Base-by-base conservation (phyloP, 92 coral and sea anemone genomes). In the Parazoanthus atlanticus region DNA sequence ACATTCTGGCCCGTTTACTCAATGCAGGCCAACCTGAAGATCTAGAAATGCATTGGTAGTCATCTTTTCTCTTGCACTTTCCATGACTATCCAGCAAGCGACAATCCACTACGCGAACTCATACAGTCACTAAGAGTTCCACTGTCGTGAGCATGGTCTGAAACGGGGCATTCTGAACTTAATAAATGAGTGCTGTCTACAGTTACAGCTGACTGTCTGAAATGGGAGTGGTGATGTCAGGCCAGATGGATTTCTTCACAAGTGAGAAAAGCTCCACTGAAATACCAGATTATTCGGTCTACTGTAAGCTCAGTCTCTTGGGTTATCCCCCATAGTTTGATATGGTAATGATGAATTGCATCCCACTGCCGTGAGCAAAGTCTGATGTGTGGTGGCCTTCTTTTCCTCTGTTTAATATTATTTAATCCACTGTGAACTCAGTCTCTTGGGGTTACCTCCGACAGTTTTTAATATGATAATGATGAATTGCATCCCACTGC, bases 311-410 rank as follows among this genome's bases (percentile, higher is more conserved):
- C 43, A 75, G 28, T 75, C 28, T 23, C 30, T 75, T 25, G 46
- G 79, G 49, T 75, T 75, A 0, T 15, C 1, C 49, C 79, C 5
- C 64, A 49, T 47, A 91, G 85, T 46, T 85, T 89, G 30, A 33
- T 31, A 66, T 91, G 86, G 36, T 88, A 94, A 6, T 81, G 75
- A 81, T 80, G 29, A 47, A 96, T 90, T 25, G 99, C 98, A 36
- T 88, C 92, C 93, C 98, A 93, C 78, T 96, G 99, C 19, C 92
- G 93, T 33, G 98, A 89, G 25, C 94, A 96, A 34, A 96, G 92
- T 28, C 88, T 82, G 32, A 96, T 93, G 65, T 96, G 99, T 40
- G 95, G 33, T 30, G 36, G 6, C 43, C 4, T 3, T 40, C 43
- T 40, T 40, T 8, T 40, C 49, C 25, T 11, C 40, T 72, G 41